Conservation (phyloP, 1,140 invertebrate species). For the Ephestia elutella region DNA sequence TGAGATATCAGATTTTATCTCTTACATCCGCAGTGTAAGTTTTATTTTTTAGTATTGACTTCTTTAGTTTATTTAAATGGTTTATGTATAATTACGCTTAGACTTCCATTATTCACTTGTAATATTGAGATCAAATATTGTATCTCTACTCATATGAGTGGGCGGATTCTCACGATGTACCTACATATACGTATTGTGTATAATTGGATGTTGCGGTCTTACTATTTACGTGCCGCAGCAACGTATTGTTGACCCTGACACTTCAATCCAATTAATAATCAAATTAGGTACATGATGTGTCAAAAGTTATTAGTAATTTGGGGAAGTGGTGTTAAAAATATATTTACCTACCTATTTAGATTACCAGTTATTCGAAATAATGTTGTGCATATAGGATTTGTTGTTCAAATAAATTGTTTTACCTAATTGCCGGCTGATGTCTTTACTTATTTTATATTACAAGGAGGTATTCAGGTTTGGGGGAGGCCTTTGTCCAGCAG, state of each 20-base stretch:
- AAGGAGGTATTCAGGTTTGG: too few species aligned
- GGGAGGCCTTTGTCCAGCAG: too few species aligned
- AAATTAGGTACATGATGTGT: constrained; percentile 1
- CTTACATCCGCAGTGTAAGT: constrained; percentile 78
- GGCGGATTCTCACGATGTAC: background rate
- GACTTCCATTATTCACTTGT: background rate
- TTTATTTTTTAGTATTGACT: constrained; percentile 10
- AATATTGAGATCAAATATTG: background rate
- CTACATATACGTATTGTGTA: background rate
- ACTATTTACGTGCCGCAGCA: background rate
- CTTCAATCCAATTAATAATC: constrained; percentile 13
- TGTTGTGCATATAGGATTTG: too few species aligned
- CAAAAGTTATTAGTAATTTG: constrained; percentile 8
- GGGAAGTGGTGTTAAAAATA: too few species aligned
- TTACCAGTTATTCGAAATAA: too few species aligned
- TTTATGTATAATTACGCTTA: background rate
- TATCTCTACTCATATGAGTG: background rate
- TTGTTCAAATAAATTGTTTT: too few species aligned
- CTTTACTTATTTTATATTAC: too few species aligned
- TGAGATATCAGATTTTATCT: constrained; percentile 76
- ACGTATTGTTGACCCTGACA: constrained; percentile 11
- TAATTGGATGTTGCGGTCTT: background rate
- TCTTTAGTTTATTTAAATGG: background rate
- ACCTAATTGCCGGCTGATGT: too few species aligned
- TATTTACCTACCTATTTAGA: too few species aligned